Evolutionary conservation across 2,797 vertebrate species (phyloP).

Genomic region (Brotogeris chrysoptera): DNA sequence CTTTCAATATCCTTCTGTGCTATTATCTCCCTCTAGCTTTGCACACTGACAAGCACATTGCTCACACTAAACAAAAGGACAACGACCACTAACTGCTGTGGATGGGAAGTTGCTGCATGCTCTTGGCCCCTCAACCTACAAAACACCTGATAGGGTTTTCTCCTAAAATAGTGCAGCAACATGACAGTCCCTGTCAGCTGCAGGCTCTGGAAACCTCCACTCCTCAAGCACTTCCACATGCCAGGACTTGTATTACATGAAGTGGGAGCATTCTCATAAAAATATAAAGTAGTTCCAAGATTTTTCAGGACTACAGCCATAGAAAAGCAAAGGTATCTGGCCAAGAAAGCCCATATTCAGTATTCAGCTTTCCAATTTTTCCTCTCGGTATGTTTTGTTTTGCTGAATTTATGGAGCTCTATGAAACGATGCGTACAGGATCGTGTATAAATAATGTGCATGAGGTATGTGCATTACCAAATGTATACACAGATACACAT

Average conservation of each 20-base stretch:
- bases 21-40: not conserved
- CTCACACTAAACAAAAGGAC: not conserved
- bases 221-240: not conserved
- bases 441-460: constrained; percentile 62
- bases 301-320: not conserved
- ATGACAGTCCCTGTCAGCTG: not conserved
- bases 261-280: not conserved
- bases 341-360: not conserved
- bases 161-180: not conserved
- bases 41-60: not conserved
- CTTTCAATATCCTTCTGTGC: not conserved
- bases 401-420: constrained; percentile 57
- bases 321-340: not conserved
- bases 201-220: not conserved
- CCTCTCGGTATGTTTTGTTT: not conserved
- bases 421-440: constrained; percentile 53
- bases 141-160: not conserved
- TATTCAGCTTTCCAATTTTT: not conserved
- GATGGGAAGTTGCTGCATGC: not conserved
- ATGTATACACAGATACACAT: constrained; percentile 71
- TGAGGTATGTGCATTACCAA: constrained; percentile 69
- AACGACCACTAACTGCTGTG: not conserved
- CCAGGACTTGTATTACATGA: not conserved
- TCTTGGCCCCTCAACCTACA: not conserved
- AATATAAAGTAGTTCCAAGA: not conserved